Evolutionary conservation across 2,888 invertebrate species (phyloP).

Genomic region (Flexamia atlantica): DNA sequence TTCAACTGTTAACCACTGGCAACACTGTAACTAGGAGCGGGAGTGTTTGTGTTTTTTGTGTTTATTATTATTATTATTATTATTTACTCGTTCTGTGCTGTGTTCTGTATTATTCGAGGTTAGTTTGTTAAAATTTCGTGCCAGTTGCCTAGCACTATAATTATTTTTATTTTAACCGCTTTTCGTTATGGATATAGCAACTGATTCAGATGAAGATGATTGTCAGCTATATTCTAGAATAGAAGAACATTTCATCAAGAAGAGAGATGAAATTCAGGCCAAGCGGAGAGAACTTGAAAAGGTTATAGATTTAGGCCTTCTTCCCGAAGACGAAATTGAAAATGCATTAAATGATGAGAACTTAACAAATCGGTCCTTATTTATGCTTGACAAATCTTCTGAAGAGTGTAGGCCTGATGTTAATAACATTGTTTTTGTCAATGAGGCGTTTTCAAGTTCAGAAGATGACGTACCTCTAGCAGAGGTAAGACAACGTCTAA

Average conservation of each 20-base stretch:
- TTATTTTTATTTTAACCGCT: too few species aligned
- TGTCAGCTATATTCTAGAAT: slow-evolving; percentile 19
- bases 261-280: slow-evolving; percentile 32
- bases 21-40: too few species aligned
- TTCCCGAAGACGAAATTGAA: not conserved
- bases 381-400: not conserved
- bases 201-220: slow-evolving; percentile 31
- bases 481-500: not conserved
- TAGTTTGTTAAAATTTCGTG: too few species aligned
- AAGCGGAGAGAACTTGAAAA: slow-evolving; percentile 14
- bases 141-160: too few species aligned
- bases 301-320: slow-evolving; percentile 7
- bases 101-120: too few species aligned
- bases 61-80: too few species aligned
- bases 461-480: slow-evolving; percentile 14
- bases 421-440: not conserved
- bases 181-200: slow-evolving; percentile 2
- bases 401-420: not conserved
- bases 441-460: not conserved
- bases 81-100: too few species aligned
- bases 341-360: not conserved
- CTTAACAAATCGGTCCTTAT: not conserved
- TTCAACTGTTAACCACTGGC: too few species aligned
- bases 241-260: slow-evolving; percentile 18
- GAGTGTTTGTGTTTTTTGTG: too few species aligned